Conservation (phyloP, 2,888 invertebrate species). For the Balanococcus diminutus region DNA sequence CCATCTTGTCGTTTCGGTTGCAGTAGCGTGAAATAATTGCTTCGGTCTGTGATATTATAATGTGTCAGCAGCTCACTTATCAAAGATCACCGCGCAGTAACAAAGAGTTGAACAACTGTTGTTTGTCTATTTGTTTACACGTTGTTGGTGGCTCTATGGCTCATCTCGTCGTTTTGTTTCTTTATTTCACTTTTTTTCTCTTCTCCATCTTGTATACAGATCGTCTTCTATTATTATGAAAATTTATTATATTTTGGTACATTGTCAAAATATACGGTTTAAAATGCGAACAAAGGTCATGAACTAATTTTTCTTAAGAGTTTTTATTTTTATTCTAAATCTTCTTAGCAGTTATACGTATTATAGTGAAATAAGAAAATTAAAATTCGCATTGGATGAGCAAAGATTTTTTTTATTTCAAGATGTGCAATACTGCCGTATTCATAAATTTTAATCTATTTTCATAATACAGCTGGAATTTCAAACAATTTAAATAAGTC, state of each 20-base stretch:
- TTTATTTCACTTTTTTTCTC: not conserved
- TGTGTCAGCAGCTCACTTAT: slow-evolving; percentile 43
- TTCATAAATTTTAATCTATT: too few species aligned
- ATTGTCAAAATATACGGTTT: not conserved
- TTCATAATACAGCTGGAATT: too few species aligned
- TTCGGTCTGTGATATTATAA: slow-evolving; percentile 37
- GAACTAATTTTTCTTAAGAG: not conserved
- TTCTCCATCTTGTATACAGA: not conserved
- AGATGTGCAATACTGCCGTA: too few species aligned
- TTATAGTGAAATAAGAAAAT: too few species aligned
- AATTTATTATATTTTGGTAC: not conserved
- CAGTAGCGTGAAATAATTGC: slow-evolving; percentile 48
- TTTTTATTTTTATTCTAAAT: not conserved
- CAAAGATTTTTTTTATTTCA: too few species aligned
- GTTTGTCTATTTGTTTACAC: slow-evolving; percentile 23
- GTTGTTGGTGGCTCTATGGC: slow-evolving; percentile 19
- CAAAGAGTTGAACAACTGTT: slow-evolving; percentile 36
- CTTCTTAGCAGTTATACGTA: too few species aligned
- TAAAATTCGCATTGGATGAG: too few species aligned
- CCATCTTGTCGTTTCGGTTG: slow-evolving; percentile 21
- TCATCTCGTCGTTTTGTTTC: not conserved
- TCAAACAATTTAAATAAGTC: too few species aligned
- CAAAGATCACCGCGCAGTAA: slow-evolving; percentile 28
- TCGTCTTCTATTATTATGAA: not conserved
- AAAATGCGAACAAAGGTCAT: not conserved